Conservation (phyloP, 2,797 vertebrate genomes). For the Simalia tracyae region DNA sequence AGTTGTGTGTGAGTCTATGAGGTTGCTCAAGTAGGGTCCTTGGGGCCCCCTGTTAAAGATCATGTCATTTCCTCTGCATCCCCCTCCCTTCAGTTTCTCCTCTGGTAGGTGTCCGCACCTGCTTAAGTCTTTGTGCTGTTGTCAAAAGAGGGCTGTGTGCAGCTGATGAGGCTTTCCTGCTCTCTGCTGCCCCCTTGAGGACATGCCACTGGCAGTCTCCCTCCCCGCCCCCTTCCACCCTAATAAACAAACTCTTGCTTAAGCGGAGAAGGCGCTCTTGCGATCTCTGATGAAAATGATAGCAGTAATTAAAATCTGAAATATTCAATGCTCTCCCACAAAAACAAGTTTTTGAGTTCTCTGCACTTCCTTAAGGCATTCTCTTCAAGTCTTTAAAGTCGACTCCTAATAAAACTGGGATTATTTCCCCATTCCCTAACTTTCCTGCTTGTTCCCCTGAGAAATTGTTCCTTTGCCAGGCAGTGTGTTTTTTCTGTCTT, state of each 20-base stretch:
- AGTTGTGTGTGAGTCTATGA: background rate
- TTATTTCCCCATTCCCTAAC: conserved; percentile 14
- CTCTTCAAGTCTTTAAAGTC: conserved; percentile 4
- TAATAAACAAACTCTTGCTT: background rate
- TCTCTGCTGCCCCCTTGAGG: conserved; percentile 14
- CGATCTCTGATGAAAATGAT: conserved; percentile 2
- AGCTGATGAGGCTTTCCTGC: conserved; percentile 11
- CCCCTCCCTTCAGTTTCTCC: background rate
- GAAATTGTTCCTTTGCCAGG: conserved; percentile 24
- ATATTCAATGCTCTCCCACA: conserved; percentile 20
- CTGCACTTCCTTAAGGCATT: background rate
- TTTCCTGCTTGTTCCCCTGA: conserved; percentile 16
- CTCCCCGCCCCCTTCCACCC: background rate
- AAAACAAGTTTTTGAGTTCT: conserved; percentile 20
- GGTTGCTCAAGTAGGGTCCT: background rate
- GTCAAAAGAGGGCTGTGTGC: background rate
- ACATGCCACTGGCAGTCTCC: background rate
- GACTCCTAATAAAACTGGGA: conserved; percentile 31
- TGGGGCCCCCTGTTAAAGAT: background rate
- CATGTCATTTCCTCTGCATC: background rate
- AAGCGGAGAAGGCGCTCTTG: conserved; percentile 5
- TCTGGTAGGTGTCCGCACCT: background rate
- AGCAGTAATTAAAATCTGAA: conserved; percentile 21
- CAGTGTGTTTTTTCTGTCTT: background rate
- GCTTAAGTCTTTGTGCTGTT: background rate